Evolutionary conservation across 2,113 vertebrate species (phyloP), one percentile per base, ranked within the genome.

Genomic region (Phyllostomus discolor): DNA sequence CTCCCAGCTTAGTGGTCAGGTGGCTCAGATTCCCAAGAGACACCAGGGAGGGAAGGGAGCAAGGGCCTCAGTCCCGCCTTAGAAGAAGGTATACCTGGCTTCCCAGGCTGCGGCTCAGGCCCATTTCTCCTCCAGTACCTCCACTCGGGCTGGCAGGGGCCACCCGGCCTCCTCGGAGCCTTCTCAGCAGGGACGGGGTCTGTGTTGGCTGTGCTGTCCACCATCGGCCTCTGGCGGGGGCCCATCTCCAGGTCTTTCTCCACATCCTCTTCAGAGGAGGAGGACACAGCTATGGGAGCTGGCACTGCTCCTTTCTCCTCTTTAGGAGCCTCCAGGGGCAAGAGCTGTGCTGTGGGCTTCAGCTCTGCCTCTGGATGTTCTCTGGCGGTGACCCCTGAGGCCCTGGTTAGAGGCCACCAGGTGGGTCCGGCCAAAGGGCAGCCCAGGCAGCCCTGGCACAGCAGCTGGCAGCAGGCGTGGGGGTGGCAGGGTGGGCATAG

Each of bases 101-200:
- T 98, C 59, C 91, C 98, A 0, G 86, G 95, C 66, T 92, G 94
- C 0, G 96, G 98, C 57, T 98, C 98, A 3, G 97, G 78, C 41
- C 98, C 96, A 0, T 96, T 99, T 96, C 97, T 99, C 94, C 97
- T 98, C 99, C 99, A 99, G 57, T 98, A 99, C 85, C 97, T 99
- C 98, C 99, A 98, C 16, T 96, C 88, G 0, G 98, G 98, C 92
- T 82, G 98, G 43, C 84, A 92, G 92, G 84, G 81, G 62, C 84
- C 79, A 17, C 75, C 82, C 54, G 93, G 75, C 46, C 20, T 92
- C 57, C 22, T 90, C 1, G 1, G 66, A 41, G 88, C 48, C 75
- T 94, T 98, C 93, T 98, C 97, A 2, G 91, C 94, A 66, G 97
- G 91, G 62, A 90, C 72, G 10, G 95, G 97, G 24, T 97, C 98